Percentiles rank a stretch among this genome's conserved stretches.
These are phyloP conservation scores for Orestias chungarensis DNA, from an alignment of 2,797 vertebrate genomes.

Conservation along the genomic window DNA sequence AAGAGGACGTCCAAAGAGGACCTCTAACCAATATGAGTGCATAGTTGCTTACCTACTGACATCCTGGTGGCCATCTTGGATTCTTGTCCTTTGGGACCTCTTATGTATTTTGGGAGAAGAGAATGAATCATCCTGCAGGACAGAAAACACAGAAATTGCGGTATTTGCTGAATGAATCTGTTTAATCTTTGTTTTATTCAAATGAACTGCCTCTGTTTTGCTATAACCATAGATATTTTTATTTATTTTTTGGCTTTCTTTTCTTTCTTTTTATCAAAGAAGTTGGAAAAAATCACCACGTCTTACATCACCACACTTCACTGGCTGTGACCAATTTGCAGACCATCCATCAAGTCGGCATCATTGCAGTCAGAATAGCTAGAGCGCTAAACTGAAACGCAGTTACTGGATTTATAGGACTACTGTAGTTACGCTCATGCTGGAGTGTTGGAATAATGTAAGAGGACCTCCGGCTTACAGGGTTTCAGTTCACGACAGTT, in stretches of 20 bases:
- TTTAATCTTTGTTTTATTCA: background rate
- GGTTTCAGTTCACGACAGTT: background rate
- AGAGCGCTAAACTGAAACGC: background rate
- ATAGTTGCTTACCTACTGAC: slow-evolving; percentile 54
- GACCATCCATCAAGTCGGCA: background rate
- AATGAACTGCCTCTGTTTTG: background rate
- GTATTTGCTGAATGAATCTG: background rate
- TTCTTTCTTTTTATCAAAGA: background rate
- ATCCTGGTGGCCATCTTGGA: slow-evolving; percentile 75
- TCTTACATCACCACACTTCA: background rate
- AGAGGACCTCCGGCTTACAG: background rate
- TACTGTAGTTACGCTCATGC: background rate
- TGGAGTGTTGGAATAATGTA: background rate
- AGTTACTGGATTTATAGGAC: background rate
- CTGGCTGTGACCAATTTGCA: background rate
- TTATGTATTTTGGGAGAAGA: slow-evolving; percentile 73
- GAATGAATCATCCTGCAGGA: slow-evolving; percentile 70
- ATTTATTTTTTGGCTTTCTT: background rate
- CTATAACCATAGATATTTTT: background rate
- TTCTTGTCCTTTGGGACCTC: slow-evolving; percentile 72
- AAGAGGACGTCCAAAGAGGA: background rate
- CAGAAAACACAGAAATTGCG: slow-evolving; percentile 15
- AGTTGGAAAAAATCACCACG: background rate
- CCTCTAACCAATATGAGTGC: background rate
- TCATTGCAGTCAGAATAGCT: background rate